Evolutionary conservation across 2,888 invertebrate species (phyloP).

Genomic region (Matsumyia berberina): DNA sequence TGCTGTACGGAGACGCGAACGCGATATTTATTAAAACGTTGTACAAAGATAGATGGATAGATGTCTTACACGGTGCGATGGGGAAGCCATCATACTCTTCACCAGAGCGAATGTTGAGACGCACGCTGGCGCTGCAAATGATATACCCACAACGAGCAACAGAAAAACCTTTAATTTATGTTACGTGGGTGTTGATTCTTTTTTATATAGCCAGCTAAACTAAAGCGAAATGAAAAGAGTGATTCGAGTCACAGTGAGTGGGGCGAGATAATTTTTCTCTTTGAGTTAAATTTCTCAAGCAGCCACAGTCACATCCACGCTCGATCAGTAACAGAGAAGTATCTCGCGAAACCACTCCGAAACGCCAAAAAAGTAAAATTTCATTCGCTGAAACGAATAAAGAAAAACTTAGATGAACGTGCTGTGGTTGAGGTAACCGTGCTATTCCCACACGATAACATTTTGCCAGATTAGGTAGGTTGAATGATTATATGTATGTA

Average conservation of each 20-base stretch:
- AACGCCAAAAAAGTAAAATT: conserved; percentile 36
- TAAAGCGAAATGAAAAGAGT: conserved; percentile 35
- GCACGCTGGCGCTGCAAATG: conserved; percentile 68
- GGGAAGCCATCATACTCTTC: conserved; percentile 54
- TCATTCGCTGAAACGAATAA: conserved; percentile 15
- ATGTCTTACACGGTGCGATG: conserved; percentile 52
- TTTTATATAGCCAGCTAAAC: conserved; percentile 58
- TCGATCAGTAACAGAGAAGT: conserved; percentile 28
- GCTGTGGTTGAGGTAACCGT: conserved; percentile 49
- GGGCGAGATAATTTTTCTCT: conserved; percentile 59
- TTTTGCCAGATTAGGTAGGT: conserved; percentile 73
- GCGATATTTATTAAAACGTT: conserved; percentile 62
- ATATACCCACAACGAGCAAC: conserved; percentile 69
- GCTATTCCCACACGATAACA: conserved; percentile 73
- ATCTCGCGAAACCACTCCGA: conserved; percentile 55
- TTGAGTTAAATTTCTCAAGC: conserved; percentile 50
- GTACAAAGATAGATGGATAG: conserved; percentile 65
- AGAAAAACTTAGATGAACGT: conserved; percentile 46
- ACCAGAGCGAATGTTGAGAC: conserved; percentile 45
- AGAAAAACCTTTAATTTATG: conserved; percentile 72
- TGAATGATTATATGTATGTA: conserved; percentile 67
- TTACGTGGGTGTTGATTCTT: conserved; percentile 73
- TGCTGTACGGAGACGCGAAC: conserved; percentile 47
- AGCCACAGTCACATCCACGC: conserved; percentile 26
- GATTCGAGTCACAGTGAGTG: conserved; percentile 37